Base-by-base conservation (phyloP, 2,113 vertebrate species). In the Nothobranchius kuhntae region DNA sequence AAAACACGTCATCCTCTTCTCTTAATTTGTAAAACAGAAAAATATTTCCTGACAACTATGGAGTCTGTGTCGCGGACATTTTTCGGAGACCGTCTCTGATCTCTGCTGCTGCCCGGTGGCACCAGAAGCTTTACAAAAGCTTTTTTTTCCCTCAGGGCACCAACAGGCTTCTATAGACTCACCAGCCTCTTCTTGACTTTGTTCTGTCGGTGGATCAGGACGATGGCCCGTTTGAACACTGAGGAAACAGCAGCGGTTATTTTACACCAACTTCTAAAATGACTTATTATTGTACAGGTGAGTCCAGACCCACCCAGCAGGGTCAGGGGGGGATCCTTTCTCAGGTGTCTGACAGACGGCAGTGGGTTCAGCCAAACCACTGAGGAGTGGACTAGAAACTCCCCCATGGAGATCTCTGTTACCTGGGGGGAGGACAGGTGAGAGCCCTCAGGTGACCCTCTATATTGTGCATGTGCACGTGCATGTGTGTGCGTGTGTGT, bases 151-250 rank as follows among this genome's bases (percentile, higher is more conserved):
- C 30, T 30, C 30, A 3, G 2, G 30, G 30, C 30, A 30, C 30
- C 30, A 30, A 30, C 30, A 30, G 30, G 30, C 30, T 30, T 30
- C 30, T 4, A 4, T 30, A 30, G 13, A 89, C 96, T 94, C 91
- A 98, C 96, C 93, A 89, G 86, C 91, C 95, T 96, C 93, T 95
- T 98, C 84, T 95, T 98, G 68, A 96, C 84, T 78, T 96, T 98
- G 83, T 89, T 95, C 75, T 98, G 96, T 55, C 95, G 94, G 71
- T 94, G 96, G 3, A 98, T 94, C 78, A 99, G 65, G 82, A 98
- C 95, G 77, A 98, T 94, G 3, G 96, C 97, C 75, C 94, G 95
- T 88, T 95, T 96, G 89, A 99, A 99, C 84, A 98, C 97, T 99
- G 82, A 65, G 12, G 60, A 73, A 7, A 61, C 36, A 69, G 38